Evolutionary conservation across 2,797 vertebrate species (phyloP).

Genomic region (Tadarida brasiliensis): DNA sequence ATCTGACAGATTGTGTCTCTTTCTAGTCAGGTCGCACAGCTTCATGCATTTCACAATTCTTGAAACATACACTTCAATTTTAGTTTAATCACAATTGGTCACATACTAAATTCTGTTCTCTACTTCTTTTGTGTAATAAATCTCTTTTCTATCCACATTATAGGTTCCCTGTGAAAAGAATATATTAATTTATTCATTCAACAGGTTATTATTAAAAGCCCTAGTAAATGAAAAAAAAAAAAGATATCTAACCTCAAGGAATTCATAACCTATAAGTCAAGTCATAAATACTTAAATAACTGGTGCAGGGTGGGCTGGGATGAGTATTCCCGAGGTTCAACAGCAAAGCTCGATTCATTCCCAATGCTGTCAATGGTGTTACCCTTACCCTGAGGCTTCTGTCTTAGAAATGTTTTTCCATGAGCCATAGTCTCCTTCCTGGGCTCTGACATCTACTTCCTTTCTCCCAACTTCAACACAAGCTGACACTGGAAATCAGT

Average conservation of each 20-base stretch:
- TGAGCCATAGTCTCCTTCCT: neutral
- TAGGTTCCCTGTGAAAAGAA: neutral
- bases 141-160: neutral
- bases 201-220: neutral
- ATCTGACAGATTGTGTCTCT: neutral
- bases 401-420: neutral
- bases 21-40: neutral
- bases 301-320: neutral
- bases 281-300: neutral
- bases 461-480: neutral
- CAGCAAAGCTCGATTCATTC: neutral
- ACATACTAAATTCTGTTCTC: neutral
- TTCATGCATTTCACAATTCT: neutral
- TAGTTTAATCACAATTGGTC: neutral
- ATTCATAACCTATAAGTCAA: neutral
- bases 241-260: neutral
- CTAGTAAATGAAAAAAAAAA: conserved; percentile 6
- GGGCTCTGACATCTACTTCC: neutral
- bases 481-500: neutral
- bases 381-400: neutral
- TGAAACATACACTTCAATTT: neutral
- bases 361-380: too few species aligned
- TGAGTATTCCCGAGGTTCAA: neutral
- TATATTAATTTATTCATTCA: conserved; percentile 4
- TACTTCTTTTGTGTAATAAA: neutral